Evolutionary conservation across 2,888 invertebrate species (phyloP).

Genomic region (Eupithecia centaureata): DNA sequence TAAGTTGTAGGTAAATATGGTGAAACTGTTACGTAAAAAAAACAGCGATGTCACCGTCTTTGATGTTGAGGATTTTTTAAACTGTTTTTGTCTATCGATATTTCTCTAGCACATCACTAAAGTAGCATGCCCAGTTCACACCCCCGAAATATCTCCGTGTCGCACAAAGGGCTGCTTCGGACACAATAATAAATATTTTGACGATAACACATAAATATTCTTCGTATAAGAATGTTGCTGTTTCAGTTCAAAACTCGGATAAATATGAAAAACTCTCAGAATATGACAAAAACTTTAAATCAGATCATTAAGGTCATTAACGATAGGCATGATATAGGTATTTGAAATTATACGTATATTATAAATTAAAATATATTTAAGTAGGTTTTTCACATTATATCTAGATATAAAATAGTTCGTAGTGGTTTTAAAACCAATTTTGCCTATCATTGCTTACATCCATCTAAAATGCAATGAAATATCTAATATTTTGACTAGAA

Average conservation of each 20-base stretch:
- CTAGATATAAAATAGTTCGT: too few species aligned
- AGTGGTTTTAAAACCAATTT: neutral
- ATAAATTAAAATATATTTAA: too few species aligned
- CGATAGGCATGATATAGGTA: too few species aligned
- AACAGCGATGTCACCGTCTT: too few species aligned
- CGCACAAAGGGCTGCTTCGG: conserved; percentile 79
- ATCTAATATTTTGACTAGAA: neutral
- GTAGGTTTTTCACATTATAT: too few species aligned
- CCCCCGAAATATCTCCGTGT: conserved; percentile 75
- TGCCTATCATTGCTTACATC: neutral
- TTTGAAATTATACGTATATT: too few species aligned
- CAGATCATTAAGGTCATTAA: too few species aligned
- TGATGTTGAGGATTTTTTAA: neutral
- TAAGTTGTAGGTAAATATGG: too few species aligned
- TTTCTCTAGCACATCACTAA: conserved; percentile 52
- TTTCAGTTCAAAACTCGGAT: neutral
- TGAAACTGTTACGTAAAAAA: too few species aligned
- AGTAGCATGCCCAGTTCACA: conserved; percentile 65
- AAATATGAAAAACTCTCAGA: too few species aligned
- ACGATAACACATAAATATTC: conserved; percentile 83
- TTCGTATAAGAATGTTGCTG: conserved; percentile 63
- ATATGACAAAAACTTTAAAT: too few species aligned
- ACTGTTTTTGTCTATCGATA: conserved; percentile 31
- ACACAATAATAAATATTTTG: conserved; percentile 84
- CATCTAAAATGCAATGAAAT: neutral